Conservation (phyloP, 2,797 vertebrate genomes). For the Pangasius djambal region DNA sequence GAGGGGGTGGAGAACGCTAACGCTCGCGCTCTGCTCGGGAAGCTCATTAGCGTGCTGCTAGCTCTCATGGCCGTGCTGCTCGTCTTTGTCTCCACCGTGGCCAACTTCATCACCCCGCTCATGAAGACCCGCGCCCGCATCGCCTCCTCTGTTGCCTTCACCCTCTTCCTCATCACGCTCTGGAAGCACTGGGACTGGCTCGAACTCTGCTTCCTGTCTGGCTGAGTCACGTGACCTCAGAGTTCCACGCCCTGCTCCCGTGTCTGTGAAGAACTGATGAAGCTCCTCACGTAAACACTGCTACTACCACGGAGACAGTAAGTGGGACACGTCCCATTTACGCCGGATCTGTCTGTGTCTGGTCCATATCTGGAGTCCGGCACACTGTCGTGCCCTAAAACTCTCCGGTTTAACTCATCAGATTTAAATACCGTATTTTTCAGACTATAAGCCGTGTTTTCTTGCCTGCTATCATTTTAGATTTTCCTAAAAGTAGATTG, state of each 20-base stretch:
- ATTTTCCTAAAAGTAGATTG: background rate
- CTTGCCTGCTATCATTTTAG: background rate
- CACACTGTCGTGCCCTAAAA: background rate
- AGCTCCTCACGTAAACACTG: background rate
- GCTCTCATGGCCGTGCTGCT: conserved; percentile 97
- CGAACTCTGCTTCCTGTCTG: conserved; percentile 86
- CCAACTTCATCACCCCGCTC: conserved; percentile 98
- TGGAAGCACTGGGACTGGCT: conserved; percentile 98
- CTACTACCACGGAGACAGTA: background rate
- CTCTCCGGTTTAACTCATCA: background rate
- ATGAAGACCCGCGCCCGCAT: conserved; percentile 94
- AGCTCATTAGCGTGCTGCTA: conserved; percentile 97
- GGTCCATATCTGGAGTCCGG: background rate
- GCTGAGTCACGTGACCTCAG: conserved; percentile 73
- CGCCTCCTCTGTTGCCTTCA: conserved; percentile 85
- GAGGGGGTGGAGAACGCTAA: conserved; percentile 97
- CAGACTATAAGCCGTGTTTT: background rate
- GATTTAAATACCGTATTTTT: background rate
- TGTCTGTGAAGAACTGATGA: background rate
- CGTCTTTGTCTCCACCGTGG: conserved; percentile 96
- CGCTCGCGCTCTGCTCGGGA: conserved; percentile 93
- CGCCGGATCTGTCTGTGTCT: background rate
- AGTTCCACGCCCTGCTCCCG: background rate
- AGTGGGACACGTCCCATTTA: conserved; percentile 5
- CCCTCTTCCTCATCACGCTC: conserved; percentile 86